Conservation (phyloP, 2,113 vertebrate species). For the Bungarus multicinctus region DNA sequence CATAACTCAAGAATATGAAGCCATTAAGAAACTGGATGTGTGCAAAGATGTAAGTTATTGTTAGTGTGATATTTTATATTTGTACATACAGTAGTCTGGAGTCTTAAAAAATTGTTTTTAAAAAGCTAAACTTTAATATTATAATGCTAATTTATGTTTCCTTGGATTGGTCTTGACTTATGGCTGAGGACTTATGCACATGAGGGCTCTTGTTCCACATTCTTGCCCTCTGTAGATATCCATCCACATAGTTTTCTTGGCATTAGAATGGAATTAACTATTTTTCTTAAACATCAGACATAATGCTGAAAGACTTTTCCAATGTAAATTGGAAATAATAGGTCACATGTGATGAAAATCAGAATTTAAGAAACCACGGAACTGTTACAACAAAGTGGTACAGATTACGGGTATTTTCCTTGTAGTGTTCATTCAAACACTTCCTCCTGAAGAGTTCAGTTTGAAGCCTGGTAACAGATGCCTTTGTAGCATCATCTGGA, state of each 20-base stretch:
- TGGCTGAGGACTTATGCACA: neutral
- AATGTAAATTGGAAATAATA: neutral
- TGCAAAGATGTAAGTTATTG: constrained; percentile 86
- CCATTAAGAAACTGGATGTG: constrained; percentile 80
- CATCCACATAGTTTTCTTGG: neutral
- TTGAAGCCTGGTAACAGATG: neutral
- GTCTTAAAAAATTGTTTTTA: neutral
- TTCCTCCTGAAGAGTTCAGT: neutral
- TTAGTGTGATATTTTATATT: neutral
- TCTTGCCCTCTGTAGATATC: neutral
- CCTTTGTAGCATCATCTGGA: neutral
- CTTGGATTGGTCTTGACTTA: neutral
- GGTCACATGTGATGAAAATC: neutral
- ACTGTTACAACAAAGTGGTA: neutral
- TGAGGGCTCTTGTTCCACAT: neutral
- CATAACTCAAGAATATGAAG: constrained; percentile 91
- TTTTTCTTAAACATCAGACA: neutral
- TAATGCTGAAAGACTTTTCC: neutral
- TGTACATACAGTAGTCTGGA: neutral
- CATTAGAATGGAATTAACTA: neutral
- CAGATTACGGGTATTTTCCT: neutral
- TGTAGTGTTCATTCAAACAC: neutral
- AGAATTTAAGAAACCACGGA: neutral
- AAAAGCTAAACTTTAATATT: neutral
- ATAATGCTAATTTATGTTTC: neutral